A percentile compares a stretch with the other conserved stretches of the same genome.
Conservation (phyloP, 2,113 vertebrate genomes). For the Zootoca vivipara region DNA sequence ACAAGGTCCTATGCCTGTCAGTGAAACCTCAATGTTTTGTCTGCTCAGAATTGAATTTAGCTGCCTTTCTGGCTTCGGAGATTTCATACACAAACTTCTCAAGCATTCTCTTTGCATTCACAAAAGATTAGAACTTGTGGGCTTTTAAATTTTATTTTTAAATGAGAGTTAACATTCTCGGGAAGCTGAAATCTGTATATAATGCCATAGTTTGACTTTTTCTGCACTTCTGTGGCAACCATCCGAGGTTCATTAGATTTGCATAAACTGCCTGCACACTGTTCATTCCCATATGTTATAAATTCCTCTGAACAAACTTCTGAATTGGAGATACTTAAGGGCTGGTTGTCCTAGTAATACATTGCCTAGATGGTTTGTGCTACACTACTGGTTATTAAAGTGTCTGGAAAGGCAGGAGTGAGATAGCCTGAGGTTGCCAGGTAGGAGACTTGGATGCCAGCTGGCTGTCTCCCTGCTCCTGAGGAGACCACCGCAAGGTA, state of each 20-base stretch:
- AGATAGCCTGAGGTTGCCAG: no score
- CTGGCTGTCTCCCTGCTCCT: no score
- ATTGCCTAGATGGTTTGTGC: no score
- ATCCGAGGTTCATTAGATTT: background rate
- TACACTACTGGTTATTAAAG: no score
- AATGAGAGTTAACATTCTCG: background rate
- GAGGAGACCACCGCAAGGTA: no score
- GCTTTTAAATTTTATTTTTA: background rate
- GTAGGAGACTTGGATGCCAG: no score
- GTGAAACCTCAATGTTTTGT: background rate
- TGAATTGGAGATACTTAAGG: no score
- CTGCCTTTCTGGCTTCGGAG: background rate
- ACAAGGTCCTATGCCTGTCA: background rate
- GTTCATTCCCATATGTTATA: no score
- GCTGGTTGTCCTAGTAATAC: no score
- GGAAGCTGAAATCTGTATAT: background rate
- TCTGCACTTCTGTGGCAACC: background rate
- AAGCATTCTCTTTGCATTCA: background rate
- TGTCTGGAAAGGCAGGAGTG: no score
- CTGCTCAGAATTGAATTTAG: background rate
- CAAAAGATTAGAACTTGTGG: background rate
- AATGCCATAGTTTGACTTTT: background rate
- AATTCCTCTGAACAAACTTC: no score
- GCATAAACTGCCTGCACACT: background rate
- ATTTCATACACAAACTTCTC: background rate